Base-by-base conservation (phyloP, 1,140 invertebrate species). In the Eurosta solidaginis region DNA sequence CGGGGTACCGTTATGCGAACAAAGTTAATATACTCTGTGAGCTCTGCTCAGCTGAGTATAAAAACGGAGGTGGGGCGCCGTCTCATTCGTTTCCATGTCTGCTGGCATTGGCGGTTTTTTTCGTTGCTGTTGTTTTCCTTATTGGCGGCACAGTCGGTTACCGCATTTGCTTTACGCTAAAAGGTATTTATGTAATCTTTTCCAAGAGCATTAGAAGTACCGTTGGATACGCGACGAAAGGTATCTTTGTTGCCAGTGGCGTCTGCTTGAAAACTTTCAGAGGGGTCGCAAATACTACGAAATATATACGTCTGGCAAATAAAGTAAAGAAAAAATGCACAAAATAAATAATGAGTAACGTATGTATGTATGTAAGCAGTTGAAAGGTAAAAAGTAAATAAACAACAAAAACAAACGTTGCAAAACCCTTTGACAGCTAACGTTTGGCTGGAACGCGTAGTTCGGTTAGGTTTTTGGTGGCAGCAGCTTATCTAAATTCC, bases 181-280 rank as follows among this genome's bases (percentile, higher is more conserved):
- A 68, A 40, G 59, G 59, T 40, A 68, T 68, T 68, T 68, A 68
- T 68, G 59, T 68, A 68, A 68, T 68, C 59, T 68, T 68, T 68
- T 29, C 59, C 59, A 68, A 68, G 59, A 68, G 33, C 40, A 68
- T 68, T 40, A 17, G 59, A 68, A 40, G 36, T 68, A 33, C 59
- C 59, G 33, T 36, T 68, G 59, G 33, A 17, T 68, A 29, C 14
- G 33, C 59, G n/a, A 14, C 4, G n/a, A 12, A 36, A 59, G 17
- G 25, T 59, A 29, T 59, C 33, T 68, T 17, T 2, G 59, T 36
- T 14, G 59, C 59, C 27, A 27, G 59, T n/a, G 59, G 29, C 59
- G 20, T n/a, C 2, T 17, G 27, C 27, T 1, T 29, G 20, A 27
- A 25, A 6, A 22, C 29, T 29, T 68, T 36, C 59, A n/a, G n/a